Conservation (phyloP, 2,888 invertebrate species). For the Leuctra nigra region DNA sequence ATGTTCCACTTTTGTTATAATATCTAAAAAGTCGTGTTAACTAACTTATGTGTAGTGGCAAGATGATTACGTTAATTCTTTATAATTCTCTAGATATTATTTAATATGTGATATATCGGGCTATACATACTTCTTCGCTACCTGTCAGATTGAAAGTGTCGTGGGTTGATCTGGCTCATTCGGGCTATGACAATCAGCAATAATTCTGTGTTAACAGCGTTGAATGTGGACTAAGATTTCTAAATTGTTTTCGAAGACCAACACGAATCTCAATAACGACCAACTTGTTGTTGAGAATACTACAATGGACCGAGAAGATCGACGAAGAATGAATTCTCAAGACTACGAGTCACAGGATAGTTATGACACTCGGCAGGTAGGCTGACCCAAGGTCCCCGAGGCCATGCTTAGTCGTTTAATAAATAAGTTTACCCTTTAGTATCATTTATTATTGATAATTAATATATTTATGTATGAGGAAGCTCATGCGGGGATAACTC, state of each 20-base stretch:
- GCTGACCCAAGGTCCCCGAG: slow-evolving; percentile 21
- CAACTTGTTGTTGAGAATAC: slow-evolving; percentile 39
- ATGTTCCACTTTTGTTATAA: neutral
- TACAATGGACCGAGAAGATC: slow-evolving; percentile 29
- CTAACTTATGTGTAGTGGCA: no score
- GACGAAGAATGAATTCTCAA: slow-evolving; percentile 23
- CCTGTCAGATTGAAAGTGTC: slow-evolving; percentile 21
- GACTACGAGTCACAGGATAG: slow-evolving; percentile 57
- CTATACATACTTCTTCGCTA: no score
- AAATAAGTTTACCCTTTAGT: no score
- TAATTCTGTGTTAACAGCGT: slow-evolving; percentile 28
- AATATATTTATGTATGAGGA: no score
- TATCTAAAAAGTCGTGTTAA: no score
- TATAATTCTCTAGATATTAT: no score
- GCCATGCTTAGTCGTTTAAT: no score
- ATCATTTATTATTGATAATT: no score
- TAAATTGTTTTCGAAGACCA: slow-evolving; percentile 35
- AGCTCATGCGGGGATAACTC: no score
- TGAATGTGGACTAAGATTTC: slow-evolving; percentile 43
- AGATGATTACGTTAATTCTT: no score
- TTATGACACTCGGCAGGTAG: slow-evolving; percentile 60
- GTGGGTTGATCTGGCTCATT: slow-evolving; percentile 24
- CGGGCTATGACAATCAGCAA: slow-evolving; percentile 22
- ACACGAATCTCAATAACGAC: slow-evolving; percentile 18
- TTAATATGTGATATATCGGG: no score